Percentiles rank a stretch among this genome's conserved stretches.
phyloP scores from a whole-genome alignment of 2,797 vertebrate species.

The Gymnothorax javanicus region DNA sequence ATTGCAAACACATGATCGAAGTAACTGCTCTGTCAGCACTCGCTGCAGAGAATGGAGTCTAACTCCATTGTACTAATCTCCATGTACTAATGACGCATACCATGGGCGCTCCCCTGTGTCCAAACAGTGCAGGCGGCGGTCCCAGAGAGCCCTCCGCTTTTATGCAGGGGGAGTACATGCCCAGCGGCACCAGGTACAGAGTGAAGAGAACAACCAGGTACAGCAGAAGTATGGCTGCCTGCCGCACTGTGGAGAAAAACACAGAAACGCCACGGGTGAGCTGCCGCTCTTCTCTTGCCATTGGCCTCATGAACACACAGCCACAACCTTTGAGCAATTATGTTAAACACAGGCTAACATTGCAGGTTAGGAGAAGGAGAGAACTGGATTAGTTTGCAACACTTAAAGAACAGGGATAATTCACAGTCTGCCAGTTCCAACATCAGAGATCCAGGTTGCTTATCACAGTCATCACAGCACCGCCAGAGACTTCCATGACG shows the following conservation, averaged over 20 bases:
- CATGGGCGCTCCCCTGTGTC: slow-evolving; percentile 91
- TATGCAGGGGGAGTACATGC: slow-evolving; percentile 90
- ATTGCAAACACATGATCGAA: neutral
- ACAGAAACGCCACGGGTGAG: neutral
- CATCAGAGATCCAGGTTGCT: neutral
- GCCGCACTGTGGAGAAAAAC: slow-evolving; percentile 70
- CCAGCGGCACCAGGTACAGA: slow-evolving; percentile 86
- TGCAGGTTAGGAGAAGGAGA: neutral
- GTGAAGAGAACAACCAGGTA: slow-evolving; percentile 80
- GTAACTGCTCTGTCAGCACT: neutral
- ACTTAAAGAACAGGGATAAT: neutral
- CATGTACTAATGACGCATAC: slow-evolving; percentile 64
- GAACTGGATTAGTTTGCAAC: neutral
- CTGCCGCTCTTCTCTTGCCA: neutral
- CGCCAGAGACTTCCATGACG: neutral
- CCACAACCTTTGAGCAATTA: neutral
- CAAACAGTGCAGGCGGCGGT: slow-evolving; percentile 81
- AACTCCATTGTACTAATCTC: too few species aligned
- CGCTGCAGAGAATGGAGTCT: neutral
- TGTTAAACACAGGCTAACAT: neutral
- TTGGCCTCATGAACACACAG: neutral
- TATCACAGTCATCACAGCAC: neutral
- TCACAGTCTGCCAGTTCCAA: neutral
- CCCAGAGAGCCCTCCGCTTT: slow-evolving; percentile 79
- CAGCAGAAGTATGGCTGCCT: slow-evolving; percentile 73